Evolutionary conservation across 2,888 invertebrate species (phyloP), one percentile per base, ranked within the genome.

Genomic region (Scaptomyza caliginosa): DNA sequence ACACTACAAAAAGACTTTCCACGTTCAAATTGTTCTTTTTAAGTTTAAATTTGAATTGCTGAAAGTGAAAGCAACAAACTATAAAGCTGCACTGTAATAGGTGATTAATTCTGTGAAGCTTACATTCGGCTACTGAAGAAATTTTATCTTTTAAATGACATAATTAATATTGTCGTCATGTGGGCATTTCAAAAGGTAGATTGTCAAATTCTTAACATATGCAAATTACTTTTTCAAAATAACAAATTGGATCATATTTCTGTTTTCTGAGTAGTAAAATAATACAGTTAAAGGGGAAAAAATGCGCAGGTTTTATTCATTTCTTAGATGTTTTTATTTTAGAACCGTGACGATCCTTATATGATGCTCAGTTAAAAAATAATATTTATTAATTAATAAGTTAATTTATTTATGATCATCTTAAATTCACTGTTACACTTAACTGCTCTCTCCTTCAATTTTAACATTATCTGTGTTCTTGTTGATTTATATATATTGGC

Each of bases 121-220:
- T 43, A 39, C n/a, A n/a, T 13, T 4, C 11, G 24, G 11, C n/a
- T 28, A 3, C 17, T n/a, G n/a, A 28, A 17, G 17, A 17, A 45
- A 45, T 45, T 30, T 45, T 45, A 19, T 45, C 45, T 17, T 17
- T 43, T 11, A 17, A 43, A 28, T 45, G 19, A 19, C 17, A 45
- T 28, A 45, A 45, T 28, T 45, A 5, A 45, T 11, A 28, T 45
- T 28, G 16, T 3, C 26, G 43, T 43, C 7, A 17, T 26, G 16
- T 4, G 6, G 2, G 10, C 10, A 10, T 10, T 8, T 26, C 10
- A 26, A 3, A 42, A 42, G 21, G 13, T 24, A 26, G n/a, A 28
- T 19, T 28, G 28, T 8, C n/a, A 2, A 4, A 45, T 45, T 45
- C 4, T 8, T 17, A 8, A n/a, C 8, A 17, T 17, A 34, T 34